Evolutionary conservation across 2,797 vertebrate species (phyloP).

Genomic region (Microctenopoma steveboyesi): DNA sequence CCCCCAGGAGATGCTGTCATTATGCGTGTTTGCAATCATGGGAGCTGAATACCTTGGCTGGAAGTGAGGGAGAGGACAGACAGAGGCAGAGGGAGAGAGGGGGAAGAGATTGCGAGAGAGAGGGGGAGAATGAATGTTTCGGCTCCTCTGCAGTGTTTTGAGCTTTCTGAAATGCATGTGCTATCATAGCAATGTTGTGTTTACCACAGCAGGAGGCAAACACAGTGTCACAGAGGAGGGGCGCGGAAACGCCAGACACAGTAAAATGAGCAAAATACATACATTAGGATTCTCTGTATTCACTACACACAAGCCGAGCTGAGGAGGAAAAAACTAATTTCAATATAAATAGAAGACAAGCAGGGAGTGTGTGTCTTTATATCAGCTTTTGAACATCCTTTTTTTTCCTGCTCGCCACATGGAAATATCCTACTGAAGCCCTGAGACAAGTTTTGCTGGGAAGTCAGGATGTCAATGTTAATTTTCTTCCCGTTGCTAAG

Average conservation of each 20-base stretch:
- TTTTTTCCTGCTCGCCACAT: slow-evolving; percentile 66
- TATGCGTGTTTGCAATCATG: slow-evolving; percentile 89
- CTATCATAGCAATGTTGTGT: slow-evolving; percentile 85
- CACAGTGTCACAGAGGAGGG: slow-evolving; percentile 78
- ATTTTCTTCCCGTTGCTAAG: slow-evolving; percentile 84
- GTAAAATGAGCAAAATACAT: slow-evolving; percentile 88
- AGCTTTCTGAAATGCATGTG: slow-evolving; percentile 83
- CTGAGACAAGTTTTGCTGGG: slow-evolving; percentile 79
- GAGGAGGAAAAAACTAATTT: slow-evolving; percentile 81
- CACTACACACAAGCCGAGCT: slow-evolving; percentile 70
- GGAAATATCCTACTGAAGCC: slow-evolving; percentile 79
- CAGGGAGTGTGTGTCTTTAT: slow-evolving; percentile 80
- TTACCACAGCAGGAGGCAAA: slow-evolving; percentile 86
- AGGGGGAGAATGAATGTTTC: slow-evolving; percentile 68
- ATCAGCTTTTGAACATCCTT: slow-evolving; percentile 82
- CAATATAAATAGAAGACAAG: slow-evolving; percentile 88
- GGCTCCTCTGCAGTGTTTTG: slow-evolving; percentile 76
- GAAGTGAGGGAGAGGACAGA: slow-evolving; percentile 75
- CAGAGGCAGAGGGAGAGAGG: slow-evolving; percentile 44
- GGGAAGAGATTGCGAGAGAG: slow-evolving; percentile 36
- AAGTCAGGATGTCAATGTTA: slow-evolving; percentile 86
- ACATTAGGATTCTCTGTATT: slow-evolving; percentile 84
- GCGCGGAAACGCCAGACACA: slow-evolving; percentile 80
- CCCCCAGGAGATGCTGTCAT: slow-evolving; percentile 91
- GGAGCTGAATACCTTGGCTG: slow-evolving; percentile 85